Percentiles rank a stretch among this genome's conserved stretches.
Evolutionary conservation across 1,140 invertebrate genomes (phyloP).

Genomic region (Coenobita brevimanus): DNA sequence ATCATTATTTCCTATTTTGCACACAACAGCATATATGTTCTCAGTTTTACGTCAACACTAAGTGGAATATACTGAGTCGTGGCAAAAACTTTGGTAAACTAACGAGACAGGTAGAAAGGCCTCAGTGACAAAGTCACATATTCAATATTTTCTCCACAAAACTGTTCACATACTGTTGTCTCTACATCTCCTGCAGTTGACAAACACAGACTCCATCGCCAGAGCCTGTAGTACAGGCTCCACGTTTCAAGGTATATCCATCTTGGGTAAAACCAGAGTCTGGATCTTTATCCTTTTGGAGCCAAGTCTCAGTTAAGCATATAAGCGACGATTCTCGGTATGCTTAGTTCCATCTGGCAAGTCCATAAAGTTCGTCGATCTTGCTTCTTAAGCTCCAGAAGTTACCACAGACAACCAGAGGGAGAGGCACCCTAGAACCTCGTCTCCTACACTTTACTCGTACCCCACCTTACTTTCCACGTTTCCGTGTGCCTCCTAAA

Average conservation of each 20-base stretch:
- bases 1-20: not conserved
- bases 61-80: not conserved
- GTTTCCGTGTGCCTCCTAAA: too few species aligned
- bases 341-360: not conserved
- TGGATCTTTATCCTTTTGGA: constrained; percentile 26
- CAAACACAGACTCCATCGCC: not conserved
- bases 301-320: constrained; percentile 11
- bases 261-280: not conserved
- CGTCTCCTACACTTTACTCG: not conserved
- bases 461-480: not conserved
- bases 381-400: constrained; percentile 10
- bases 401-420: not conserved
- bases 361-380: constrained; percentile 20
- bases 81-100: not conserved
- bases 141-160: not conserved
- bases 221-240: not conserved
- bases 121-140: not conserved
- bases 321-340: constrained; percentile 13
- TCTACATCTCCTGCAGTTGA: constrained; percentile 1
- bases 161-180: not conserved
- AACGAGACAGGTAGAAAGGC: not conserved
- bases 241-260: not conserved
- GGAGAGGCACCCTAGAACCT: constrained; percentile 3
- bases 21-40: not conserved
- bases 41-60: not conserved